Conservation (phyloP, 2,113 vertebrate species). For the Equus przewalskii region DNA sequence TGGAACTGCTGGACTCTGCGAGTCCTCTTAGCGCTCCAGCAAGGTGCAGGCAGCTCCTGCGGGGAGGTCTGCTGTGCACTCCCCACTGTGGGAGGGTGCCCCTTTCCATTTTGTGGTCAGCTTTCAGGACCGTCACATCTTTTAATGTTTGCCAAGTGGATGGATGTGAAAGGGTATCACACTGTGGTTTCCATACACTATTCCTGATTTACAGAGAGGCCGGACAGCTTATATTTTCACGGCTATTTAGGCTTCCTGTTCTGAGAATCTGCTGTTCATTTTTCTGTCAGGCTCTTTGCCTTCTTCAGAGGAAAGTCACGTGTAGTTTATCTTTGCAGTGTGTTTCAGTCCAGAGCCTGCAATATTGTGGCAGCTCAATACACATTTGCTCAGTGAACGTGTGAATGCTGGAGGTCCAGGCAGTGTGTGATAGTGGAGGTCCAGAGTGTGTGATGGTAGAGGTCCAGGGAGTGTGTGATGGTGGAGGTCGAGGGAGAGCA, state of each 20-base stretch:
- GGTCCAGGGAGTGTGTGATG: too few relatives aligned
- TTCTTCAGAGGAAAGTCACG: background rate
- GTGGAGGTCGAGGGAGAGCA: background rate
- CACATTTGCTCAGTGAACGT: background rate
- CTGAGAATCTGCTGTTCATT: background rate
- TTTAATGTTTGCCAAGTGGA: background rate
- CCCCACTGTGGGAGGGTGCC: background rate
- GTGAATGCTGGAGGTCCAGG: background rate
- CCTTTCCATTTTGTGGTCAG: background rate
- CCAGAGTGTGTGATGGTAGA: too few relatives aligned
- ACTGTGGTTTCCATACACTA: background rate
- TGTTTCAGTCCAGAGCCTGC: background rate
- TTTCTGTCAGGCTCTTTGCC: background rate
- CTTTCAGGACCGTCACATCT: fast-evolving
- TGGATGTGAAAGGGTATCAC: background rate
- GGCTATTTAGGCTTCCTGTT: background rate
- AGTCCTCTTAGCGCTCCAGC: too few relatives aligned
- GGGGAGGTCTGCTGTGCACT: too few relatives aligned
- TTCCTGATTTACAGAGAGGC: background rate
- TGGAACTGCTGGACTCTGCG: background rate
- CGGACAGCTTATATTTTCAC: background rate
- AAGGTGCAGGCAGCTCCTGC: background rate
- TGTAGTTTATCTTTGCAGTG: background rate
- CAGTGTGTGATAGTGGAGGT: background rate
- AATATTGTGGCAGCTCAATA: background rate